Evolutionary conservation across 2,888 invertebrate genomes (phyloP).

Genomic region (Panorpa germanica): DNA sequence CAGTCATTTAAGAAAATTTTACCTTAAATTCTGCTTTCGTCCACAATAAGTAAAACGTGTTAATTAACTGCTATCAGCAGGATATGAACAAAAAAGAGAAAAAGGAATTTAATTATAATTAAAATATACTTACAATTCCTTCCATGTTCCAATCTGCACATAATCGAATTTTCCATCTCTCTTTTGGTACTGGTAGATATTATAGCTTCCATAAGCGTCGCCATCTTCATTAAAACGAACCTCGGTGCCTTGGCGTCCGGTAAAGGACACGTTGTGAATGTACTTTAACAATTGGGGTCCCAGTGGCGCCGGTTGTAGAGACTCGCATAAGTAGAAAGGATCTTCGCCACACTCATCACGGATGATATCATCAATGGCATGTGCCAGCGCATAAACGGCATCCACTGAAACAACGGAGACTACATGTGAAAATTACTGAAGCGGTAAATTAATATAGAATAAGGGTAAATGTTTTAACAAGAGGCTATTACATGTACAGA

Average conservation of each 20-base stretch:
- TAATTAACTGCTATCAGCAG: background rate
- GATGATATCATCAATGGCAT: slow-evolving; percentile 44
- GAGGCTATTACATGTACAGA: too few relatives aligned
- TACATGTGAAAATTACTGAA: too few relatives aligned
- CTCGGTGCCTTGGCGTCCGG: slow-evolving; percentile 21
- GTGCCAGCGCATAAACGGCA: slow-evolving; percentile 58
- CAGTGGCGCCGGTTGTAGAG: slow-evolving; percentile 26
- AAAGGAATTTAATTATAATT: slow-evolving; percentile 5
- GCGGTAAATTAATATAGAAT: too few relatives aligned
- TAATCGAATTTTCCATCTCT: slow-evolving; percentile 31
- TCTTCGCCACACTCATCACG: slow-evolving; percentile 31
- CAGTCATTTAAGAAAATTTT: too few relatives aligned
- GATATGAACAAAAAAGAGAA: slow-evolving; percentile 1
- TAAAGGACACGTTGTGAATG: slow-evolving; percentile 40
- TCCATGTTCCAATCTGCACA: slow-evolving; percentile 15
- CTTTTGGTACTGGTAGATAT: slow-evolving; percentile 46
- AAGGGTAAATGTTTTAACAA: too few relatives aligned
- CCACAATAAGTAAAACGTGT: too few relatives aligned
- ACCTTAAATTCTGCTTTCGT: too few relatives aligned
- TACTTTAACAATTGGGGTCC: slow-evolving; percentile 38
- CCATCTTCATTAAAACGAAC: slow-evolving; percentile 37
- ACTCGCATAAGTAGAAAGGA: slow-evolving; percentile 24
- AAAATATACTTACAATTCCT: slow-evolving; percentile 24
- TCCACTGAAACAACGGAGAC: slow-evolving; percentile 41
- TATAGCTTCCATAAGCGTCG: slow-evolving; percentile 47